Evolutionary conservation across 2,113 vertebrate species (phyloP).

Genomic region (Pagrus major): DNA sequence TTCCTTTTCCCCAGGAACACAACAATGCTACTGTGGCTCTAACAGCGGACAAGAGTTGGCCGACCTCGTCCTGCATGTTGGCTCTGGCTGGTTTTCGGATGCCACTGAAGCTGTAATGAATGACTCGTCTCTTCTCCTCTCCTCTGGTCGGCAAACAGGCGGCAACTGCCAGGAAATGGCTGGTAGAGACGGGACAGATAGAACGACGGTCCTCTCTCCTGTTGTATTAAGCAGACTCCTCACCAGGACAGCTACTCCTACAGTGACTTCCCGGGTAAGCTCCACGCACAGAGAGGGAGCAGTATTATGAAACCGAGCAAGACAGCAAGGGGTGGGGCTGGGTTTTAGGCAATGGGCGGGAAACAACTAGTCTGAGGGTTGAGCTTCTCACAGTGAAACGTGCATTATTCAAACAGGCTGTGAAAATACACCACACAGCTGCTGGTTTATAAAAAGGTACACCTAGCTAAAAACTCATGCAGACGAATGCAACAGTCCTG

Average conservation of each 20-base stretch:
- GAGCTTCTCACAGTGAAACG: conserved; percentile 42
- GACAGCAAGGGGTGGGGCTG: conserved; percentile 69
- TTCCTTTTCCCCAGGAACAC: conserved; percentile 55
- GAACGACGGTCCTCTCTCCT: conserved; percentile 27
- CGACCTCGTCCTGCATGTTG: conserved; percentile 79
- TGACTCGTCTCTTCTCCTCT: conserved; percentile 69
- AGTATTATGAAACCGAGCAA: conserved; percentile 67
- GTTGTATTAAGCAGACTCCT: conserved; percentile 31
- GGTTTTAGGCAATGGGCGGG: conserved; percentile 70
- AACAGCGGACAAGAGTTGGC: conserved; percentile 61
- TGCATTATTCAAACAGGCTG: conserved; percentile 20
- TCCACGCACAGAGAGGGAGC: conserved; percentile 34
- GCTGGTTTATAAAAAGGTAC: not conserved
- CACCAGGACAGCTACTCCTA: conserved; percentile 44
- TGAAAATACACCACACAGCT: conserved; percentile 3
- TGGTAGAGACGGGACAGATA: conserved; percentile 31
- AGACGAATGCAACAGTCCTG: not conserved
- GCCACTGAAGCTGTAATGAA: conserved; percentile 58
- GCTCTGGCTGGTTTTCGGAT: conserved; percentile 43
- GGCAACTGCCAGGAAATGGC: conserved; percentile 34
- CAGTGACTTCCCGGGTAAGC: conserved; percentile 39
- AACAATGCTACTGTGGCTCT: conserved; percentile 68
- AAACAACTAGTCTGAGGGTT: conserved; percentile 59
- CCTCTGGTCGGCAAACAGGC: conserved; percentile 27
- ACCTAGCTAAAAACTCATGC: not conserved